Conservation (phyloP, 2,888 invertebrate species). For the Lasioglossum lativentre region DNA sequence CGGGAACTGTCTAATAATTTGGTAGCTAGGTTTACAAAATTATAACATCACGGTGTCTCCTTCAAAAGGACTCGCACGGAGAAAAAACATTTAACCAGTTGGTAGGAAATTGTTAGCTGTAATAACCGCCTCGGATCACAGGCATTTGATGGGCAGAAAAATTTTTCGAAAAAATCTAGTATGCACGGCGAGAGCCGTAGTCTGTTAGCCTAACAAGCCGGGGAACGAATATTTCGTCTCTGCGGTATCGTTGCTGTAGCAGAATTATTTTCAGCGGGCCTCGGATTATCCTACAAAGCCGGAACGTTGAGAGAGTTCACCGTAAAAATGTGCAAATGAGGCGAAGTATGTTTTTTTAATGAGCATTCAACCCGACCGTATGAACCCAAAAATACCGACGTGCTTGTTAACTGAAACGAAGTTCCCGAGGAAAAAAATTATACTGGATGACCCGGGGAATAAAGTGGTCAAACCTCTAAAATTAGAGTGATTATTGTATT, state of each 20-base stretch:
- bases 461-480: neutral
- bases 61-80: neutral
- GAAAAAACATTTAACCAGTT: neutral
- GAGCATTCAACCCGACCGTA: constrained; percentile 63
- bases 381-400: constrained; percentile 46
- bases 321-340: constrained; percentile 73
- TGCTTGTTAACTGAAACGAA: constrained; percentile 45
- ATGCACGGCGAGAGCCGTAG: no score
- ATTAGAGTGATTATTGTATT: neutral
- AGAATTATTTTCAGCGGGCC: constrained; percentile 40
- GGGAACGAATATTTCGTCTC: neutral
- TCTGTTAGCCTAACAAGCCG: constrained; percentile 6
- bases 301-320: constrained; percentile 57
- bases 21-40: neutral
- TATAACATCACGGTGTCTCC: neutral
- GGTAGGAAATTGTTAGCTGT: neutral
- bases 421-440: neutral
- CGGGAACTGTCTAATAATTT: neutral
- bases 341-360: constrained; percentile 74
- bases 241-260: constrained; percentile 22
- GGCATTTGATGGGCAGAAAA: neutral
- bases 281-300: constrained; percentile 35
- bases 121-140: neutral
- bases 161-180: neutral
- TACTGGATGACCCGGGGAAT: constrained; percentile 6